Conservation (phyloP, 1,140 invertebrate species). For the Leptopilina boulardi region DNA sequence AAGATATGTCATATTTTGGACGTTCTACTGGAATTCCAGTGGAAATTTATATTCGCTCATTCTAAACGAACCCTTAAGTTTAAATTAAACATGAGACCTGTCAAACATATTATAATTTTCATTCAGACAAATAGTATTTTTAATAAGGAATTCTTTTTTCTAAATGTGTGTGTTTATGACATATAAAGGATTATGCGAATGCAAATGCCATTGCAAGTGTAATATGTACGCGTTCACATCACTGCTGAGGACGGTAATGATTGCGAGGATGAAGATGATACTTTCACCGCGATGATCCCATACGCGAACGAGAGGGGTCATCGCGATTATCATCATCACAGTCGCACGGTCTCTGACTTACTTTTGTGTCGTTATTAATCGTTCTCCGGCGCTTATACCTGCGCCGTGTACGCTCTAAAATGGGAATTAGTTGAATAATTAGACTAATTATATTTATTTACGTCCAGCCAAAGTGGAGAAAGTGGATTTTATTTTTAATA, state of each 20-base stretch:
- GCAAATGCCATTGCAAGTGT: not conserved
- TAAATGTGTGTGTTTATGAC: too few species aligned
- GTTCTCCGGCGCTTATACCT: not conserved
- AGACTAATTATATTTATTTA: not conserved
- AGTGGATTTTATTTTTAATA: not conserved
- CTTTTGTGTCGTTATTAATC: constrained; percentile 20
- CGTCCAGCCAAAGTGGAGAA: not conserved
- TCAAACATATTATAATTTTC: too few species aligned
- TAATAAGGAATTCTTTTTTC: too few species aligned
- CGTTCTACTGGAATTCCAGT: too few species aligned
- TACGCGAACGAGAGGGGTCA: constrained; percentile 22
- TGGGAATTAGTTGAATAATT: constrained; percentile 5
- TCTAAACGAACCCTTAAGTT: too few species aligned
- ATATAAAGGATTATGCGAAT: not conserved
- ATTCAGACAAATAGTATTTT: too few species aligned
- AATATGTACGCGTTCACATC: constrained; percentile 7
- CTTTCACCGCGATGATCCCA: constrained; percentile 12
- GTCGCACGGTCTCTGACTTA: constrained; percentile 19
- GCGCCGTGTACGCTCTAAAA: constrained; percentile 2
- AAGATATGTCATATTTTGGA: too few species aligned
- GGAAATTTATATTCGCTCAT: too few species aligned
- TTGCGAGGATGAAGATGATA: constrained; percentile 22
- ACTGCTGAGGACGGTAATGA: not conserved
- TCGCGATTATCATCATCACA: constrained; percentile 14
- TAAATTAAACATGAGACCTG: too few species aligned